These are phyloP conservation scores for Syngnathoides biaculeatus DNA, from an alignment of 2,113 vertebrate species.

Conservation along the genomic window DNA sequence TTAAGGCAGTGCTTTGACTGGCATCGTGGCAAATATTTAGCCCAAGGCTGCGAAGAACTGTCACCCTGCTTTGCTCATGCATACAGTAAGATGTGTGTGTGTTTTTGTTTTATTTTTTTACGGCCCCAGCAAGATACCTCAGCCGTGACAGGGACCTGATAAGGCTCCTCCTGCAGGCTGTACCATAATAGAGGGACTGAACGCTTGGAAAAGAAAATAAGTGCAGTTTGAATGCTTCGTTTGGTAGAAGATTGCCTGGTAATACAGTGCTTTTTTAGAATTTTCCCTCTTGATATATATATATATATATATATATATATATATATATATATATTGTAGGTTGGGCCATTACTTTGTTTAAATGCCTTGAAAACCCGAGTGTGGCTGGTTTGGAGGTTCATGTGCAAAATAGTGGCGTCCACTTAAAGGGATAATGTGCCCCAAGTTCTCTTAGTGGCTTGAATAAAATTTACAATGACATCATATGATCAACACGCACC, in stretches of 20 bases:
- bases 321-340: not conserved
- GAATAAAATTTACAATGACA: too few relatives aligned
- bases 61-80: slow-evolving; percentile 27
- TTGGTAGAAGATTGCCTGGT: slow-evolving; percentile 23
- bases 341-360: not conserved
- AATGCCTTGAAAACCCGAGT: not conserved
- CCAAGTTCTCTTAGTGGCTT: too few relatives aligned
- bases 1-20: slow-evolving; percentile 56
- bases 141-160: slow-evolving; percentile 62
- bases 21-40: slow-evolving; percentile 53
- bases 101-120: slow-evolving; percentile 22
- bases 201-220: slow-evolving; percentile 12
- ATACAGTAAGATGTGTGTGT: slow-evolving; percentile 9
- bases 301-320: too few relatives aligned
- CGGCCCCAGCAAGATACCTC: slow-evolving; percentile 47
- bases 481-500: too few relatives aligned
- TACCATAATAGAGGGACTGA: slow-evolving; percentile 25
- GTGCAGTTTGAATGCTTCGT: slow-evolving; percentile 6
- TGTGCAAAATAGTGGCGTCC: not conserved
- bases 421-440: too few relatives aligned
- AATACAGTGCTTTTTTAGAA: slow-evolving; percentile 4
- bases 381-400: not conserved
- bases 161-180: slow-evolving; percentile 37
- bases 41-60: slow-evolving; percentile 25
- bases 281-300: not conserved